A percentile compares a stretch with the other conserved stretches of the same genome.
Conservation (phyloP, 2,797 vertebrate genomes). For the Anguilla obscura region DNA sequence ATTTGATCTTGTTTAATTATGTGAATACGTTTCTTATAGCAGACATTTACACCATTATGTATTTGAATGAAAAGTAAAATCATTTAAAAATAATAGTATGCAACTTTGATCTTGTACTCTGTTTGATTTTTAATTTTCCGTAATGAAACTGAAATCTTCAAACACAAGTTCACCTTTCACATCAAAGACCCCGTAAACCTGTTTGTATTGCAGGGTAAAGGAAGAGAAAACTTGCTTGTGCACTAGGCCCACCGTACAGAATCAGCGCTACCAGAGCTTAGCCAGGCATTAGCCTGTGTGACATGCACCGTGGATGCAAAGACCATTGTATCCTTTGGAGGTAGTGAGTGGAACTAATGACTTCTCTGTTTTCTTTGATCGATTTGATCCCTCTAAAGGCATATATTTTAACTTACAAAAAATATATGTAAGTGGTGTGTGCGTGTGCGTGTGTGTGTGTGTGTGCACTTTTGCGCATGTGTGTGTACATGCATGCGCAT, state of each 20-base stretch:
- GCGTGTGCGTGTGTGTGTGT: neutral
- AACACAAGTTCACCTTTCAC: neutral
- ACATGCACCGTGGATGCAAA: neutral
- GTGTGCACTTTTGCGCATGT: neutral
- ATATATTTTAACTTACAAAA: neutral
- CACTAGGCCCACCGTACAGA: neutral
- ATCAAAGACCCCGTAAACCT: neutral
- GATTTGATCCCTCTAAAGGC: neutral
- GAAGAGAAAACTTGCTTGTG: neutral
- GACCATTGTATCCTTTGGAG: neutral
- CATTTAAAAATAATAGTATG: neutral
- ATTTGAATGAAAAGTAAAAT: neutral
- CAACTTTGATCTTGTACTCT: neutral
- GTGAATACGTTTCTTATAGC: neutral
- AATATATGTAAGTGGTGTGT: neutral
- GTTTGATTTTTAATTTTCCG: neutral
- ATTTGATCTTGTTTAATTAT: neutral
- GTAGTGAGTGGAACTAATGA: neutral
- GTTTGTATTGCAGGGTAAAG: neutral
- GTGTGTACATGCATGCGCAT: neutral
- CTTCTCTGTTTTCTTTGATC: neutral
- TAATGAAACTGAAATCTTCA: neutral
- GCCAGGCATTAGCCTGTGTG: neutral
- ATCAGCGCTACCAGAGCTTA: neutral
- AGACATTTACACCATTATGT: neutral